Evolutionary conservation across 2,113 vertebrate genomes (phyloP), one percentile per base, ranked within the genome.

Genomic region (Falcunculus frontatus): DNA sequence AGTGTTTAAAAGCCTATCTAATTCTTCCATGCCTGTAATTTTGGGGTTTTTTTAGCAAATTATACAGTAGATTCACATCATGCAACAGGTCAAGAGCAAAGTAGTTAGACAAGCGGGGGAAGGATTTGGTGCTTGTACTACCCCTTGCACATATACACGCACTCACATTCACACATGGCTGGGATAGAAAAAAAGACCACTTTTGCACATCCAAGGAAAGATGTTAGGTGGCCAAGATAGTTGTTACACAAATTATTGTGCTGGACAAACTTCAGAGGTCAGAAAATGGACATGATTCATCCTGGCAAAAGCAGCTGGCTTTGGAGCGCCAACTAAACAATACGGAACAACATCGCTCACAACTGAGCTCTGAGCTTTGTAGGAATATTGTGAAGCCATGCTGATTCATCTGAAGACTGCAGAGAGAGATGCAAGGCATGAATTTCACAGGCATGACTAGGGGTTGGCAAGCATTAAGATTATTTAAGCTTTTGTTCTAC

Each of bases 281-380:
- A 49, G 32, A 57, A 56, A 85, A 69, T 4, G 14, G 46, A 60
- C 19, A 23, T 11, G 29, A 95, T n/a, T 76, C 14, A 27, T 56
- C 50, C 46, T 76, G 87, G n/a, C 33, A 94, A 87, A 82, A 30
- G 2, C 65, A 82, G 62, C 44, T 63, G 56, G 22, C n/a, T 90
- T 79, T 39, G 53, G 62, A 87, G 41, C 90, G 53, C 53, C 70
- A 65, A 14, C 8, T 49, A 47, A 89, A 50, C 4, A 44, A 15
- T 16, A 50, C 8, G 32, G 8, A 88, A 26, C 19, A 50, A 11
- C 0, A 0, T 13, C 3, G 23, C n/a, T 59, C 10, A 6, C 25
- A 52, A 6, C 9, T 4, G n/a, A 4, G 0, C 13, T 29, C 64
- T 74, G 39, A 62, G 25, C 29, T 87, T 83, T 30, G 33, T 6